phyloP scores from a whole-genome alignment of 2,113 vertebrate species.

The Hiodon alosoides region DNA sequence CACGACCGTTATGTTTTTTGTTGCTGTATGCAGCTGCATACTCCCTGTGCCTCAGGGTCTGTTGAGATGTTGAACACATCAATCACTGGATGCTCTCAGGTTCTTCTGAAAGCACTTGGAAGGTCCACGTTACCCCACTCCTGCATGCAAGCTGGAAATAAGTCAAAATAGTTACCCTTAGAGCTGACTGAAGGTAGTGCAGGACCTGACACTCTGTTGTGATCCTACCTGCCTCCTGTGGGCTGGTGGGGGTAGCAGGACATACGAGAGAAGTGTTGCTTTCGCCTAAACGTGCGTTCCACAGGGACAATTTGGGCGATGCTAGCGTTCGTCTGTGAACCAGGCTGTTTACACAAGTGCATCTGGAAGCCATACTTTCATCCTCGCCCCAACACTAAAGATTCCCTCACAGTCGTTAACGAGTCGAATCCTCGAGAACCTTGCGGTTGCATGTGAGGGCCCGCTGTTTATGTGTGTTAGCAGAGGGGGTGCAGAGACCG shows the following conservation, averaged over 20 bases:
- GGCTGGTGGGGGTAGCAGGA: no score
- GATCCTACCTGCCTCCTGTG: no score
- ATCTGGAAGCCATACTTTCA: neutral
- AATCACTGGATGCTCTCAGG: no score
- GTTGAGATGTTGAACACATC: no score
- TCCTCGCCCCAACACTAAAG: neutral
- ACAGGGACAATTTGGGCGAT: neutral
- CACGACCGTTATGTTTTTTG: no score
- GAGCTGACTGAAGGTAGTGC: neutral
- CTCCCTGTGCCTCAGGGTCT: no score
- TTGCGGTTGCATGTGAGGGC: conserved; percentile 38
- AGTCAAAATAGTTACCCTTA: no score
- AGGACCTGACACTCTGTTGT: neutral
- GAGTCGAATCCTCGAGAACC: conserved; percentile 31
- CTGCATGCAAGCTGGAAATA: no score
- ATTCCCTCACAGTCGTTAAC: conserved; percentile 33
- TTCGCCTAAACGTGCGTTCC: neutral
- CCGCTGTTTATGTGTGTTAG: conserved; percentile 24
- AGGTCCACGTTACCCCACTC: no score
- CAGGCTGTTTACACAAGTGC: neutral
- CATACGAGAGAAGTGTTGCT: neutral
- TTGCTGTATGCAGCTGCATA: no score
- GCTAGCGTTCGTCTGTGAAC: neutral
- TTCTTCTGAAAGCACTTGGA: no score
- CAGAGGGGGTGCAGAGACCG: no score